Evolutionary conservation across 1,140 invertebrate genomes (phyloP), one percentile per base, ranked within the genome.

Genomic region (Mamestra configurata): DNA sequence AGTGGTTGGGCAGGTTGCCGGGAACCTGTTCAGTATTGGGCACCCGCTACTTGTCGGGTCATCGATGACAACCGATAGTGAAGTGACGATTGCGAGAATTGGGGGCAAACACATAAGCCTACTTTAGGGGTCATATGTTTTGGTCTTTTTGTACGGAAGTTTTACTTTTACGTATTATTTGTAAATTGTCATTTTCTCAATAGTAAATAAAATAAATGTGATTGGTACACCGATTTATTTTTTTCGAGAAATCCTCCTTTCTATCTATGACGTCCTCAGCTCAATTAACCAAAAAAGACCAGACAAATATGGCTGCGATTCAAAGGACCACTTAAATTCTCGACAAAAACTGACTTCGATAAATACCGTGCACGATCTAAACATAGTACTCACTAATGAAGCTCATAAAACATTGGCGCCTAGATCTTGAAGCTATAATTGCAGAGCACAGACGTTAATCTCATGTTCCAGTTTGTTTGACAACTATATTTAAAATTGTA

Each of bases 401-500:
- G 24, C 46, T 61, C 35, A 61, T 49, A 64, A 37, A 66, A 57
- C n/a, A 76, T 51, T 13, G 43, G 35, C 73, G 57, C 57, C 73
- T 76, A 61, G 73, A 64, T 75, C 71, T 75, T 59, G 49, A 70
- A 24, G 43, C 24, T 27, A 76, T 76, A 76, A 76, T 76, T 76
- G 53, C 15, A 70, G 11, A 49, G 7, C 22, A 46, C 15, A 27
- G 22, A 70, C 40, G 40, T 70, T 76, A 64, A 76, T 64, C 40
- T 22, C 27, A 61, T 77, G 61, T 77, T 68, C 61, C 57, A 53
- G 22, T 66, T 77, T 68, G 27, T 51, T 66, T 72, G 79, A 75
- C 79, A 64, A 79, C 68, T 59, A 46, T 70, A 79, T 79, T 61
- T 70, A 49, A 79, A 70, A 66, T 71, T 72, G 72, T 76, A 80